A percentile compares a stretch with the other conserved stretches of the same genome.
These are phyloP conservation scores for Dorcus hopei DNA, from an alignment of 2,888 invertebrate genomes.

Conservation along the genomic window DNA sequence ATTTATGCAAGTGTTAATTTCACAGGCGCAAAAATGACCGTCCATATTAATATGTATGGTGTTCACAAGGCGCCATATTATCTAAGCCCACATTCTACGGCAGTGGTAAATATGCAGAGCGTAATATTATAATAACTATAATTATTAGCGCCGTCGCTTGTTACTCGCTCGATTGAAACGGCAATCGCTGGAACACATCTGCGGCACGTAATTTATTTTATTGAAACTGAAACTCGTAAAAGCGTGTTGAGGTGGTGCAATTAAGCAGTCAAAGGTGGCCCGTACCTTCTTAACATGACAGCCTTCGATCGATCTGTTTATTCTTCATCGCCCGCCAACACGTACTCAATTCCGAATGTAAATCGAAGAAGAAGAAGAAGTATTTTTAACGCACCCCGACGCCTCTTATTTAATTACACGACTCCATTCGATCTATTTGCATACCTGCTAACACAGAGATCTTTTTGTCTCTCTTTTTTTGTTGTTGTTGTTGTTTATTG, in stretches of 20 bases:
- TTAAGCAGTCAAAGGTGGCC: conserved; percentile 19
- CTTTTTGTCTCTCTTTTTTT: conserved; percentile 12
- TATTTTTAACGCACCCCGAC: conserved; percentile 16
- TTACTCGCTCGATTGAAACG: background rate
- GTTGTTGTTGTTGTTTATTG: conserved; percentile 7
- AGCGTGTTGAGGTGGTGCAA: background rate
- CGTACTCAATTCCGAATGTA: conserved; percentile 20
- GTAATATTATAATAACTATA: background rate
- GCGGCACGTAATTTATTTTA: background rate
- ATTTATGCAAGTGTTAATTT: too few relatives aligned
- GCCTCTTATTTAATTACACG: conserved; percentile 26
- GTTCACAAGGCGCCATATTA: background rate
- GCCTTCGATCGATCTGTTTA: conserved; percentile 15
- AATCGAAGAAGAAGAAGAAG: conserved; percentile 12
- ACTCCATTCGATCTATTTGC: conserved; percentile 26
- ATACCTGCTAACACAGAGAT: conserved; percentile 14
- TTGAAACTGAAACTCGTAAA: background rate
- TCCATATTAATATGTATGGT: background rate
- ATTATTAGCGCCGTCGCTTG: background rate
- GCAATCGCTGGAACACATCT: background rate
- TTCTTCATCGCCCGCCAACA: conserved; percentile 3
- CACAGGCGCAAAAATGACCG: too few relatives aligned
- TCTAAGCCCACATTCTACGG: background rate
- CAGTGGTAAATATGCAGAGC: background rate
- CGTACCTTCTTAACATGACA: conserved; percentile 8